Evolutionary conservation across 2,888 invertebrate genomes (phyloP), one percentile per base, ranked within the genome.

Genomic region (Polyploca ridens): DNA sequence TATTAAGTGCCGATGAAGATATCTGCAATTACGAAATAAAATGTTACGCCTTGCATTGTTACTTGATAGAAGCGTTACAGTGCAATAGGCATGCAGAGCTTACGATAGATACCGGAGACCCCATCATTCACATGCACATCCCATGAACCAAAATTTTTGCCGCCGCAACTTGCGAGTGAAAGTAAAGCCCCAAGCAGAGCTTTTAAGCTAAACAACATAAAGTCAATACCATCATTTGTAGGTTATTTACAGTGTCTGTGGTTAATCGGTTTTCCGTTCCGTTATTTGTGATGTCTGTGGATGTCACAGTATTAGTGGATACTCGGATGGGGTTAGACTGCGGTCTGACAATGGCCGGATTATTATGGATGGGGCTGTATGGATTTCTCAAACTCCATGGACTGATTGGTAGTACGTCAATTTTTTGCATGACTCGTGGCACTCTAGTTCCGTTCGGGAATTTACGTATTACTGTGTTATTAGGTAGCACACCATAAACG

Each of bases 391-490:
- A 85, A 90, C 93, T 94, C 92, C 91, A 92, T 85, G 95, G 95
- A 81, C 95, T 95, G 85, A 95, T 95, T 91, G 95, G 93, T 89
- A 94, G 90, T 90, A 95, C 88, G 89, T 95, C 95, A 91, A 95
- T 94, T 89, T 93, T 93, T 90, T 93, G 93, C 86, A 90, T 91
- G 83, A 93, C 87, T 84, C 96, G 96, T 89, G 97, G 96, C 88
- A 97, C 96, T 89, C 96, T 93, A 85, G 97, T 97, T 88, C 97
- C 97, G 83, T 97, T 97, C 73, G 97, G 97, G 86, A 96, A 97
- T 93, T 96, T 97, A 91, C 96, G 96, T 86, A 97, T 96, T 87
- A 97, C 94, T 87, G 96, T 96, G 90, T 97, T 97, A 94, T 97
- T 96, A 75, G 97, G 97, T 87, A 96, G 96, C 81, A 97, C 95